Conservation (phyloP, 2,113 vertebrate species). For the Poecilia latipinna region DNA sequence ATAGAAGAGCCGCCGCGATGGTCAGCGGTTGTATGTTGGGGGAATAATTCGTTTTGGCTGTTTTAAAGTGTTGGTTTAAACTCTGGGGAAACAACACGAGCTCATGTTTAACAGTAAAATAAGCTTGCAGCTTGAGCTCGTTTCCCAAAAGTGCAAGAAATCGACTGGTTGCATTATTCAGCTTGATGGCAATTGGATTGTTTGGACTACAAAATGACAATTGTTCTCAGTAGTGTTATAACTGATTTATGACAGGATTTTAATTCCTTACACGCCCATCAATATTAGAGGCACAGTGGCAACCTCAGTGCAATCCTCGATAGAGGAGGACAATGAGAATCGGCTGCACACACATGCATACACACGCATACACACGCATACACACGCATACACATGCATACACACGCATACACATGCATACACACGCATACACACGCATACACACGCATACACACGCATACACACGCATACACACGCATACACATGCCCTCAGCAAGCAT, state of each 20-base stretch:
- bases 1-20: conserved; percentile 1
- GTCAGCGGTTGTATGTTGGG: neutral
- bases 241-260: neutral
- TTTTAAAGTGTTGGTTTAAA: neutral
- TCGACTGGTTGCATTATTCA: neutral
- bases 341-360: neutral
- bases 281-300: neutral
- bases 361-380: too few relatives aligned
- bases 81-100: neutral
- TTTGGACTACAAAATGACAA: neutral
- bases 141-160: neutral
- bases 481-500: neutral
- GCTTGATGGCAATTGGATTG: neutral
- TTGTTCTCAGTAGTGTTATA: neutral
- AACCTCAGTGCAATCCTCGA: neutral
- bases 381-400: neutral
- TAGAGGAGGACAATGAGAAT: neutral
- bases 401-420: neutral
- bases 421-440: too few relatives aligned
- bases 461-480: too few relatives aligned
- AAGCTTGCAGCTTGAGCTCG: neutral
- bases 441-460: too few relatives aligned
- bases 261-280: neutral
- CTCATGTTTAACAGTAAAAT: neutral
- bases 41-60: neutral